Percentiles rank a stretch among this genome's conserved stretches.
phyloP scores from a whole-genome alignment of 1,140 invertebrate genomes.

The Papilio aristodemus region DNA sequence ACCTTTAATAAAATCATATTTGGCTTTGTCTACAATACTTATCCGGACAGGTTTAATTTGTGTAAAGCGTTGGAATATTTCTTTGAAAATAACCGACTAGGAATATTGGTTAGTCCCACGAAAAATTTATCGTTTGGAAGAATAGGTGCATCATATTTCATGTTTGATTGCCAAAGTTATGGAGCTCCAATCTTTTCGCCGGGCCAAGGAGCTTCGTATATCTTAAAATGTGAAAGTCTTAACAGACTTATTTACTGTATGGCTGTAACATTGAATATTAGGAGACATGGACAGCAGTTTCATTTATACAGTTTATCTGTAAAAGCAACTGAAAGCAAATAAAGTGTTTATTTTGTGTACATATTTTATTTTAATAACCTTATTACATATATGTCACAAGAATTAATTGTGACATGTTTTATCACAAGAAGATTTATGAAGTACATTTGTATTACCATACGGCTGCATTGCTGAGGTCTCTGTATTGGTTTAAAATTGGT shows the following conservation, averaged over 20 bases:
- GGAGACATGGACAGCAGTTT: conserved; percentile 67
- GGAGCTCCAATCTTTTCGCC: conserved; percentile 82
- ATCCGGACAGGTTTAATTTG: conserved; percentile 81
- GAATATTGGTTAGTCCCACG: conserved; percentile 79
- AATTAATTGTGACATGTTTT: background rate
- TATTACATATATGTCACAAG: background rate
- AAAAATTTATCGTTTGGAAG: conserved; percentile 82
- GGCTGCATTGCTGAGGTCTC: too few relatives aligned
- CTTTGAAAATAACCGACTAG: conserved; percentile 79
- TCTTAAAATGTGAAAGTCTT: conserved; percentile 81
- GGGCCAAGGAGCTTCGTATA: conserved; percentile 80
- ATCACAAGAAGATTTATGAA: too few relatives aligned
- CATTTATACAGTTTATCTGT: conserved; percentile 61
- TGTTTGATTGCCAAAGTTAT: conserved; percentile 83
- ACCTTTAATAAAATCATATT: conserved; percentile 81
- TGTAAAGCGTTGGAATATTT: conserved; percentile 82
- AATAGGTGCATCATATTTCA: conserved; percentile 81
- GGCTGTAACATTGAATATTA: conserved; percentile 79
- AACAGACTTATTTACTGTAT: conserved; percentile 83
- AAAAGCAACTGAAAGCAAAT: conserved; percentile 60
- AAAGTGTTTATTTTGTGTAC: conserved; percentile 40
- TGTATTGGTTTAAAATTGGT: too few relatives aligned
- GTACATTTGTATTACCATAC: too few relatives aligned
- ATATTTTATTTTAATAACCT: conserved; percentile 2
- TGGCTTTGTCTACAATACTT: conserved; percentile 81